phyloP scores from a whole-genome alignment of 2,888 invertebrate species.

The Tetragonisca angustula region DNA sequence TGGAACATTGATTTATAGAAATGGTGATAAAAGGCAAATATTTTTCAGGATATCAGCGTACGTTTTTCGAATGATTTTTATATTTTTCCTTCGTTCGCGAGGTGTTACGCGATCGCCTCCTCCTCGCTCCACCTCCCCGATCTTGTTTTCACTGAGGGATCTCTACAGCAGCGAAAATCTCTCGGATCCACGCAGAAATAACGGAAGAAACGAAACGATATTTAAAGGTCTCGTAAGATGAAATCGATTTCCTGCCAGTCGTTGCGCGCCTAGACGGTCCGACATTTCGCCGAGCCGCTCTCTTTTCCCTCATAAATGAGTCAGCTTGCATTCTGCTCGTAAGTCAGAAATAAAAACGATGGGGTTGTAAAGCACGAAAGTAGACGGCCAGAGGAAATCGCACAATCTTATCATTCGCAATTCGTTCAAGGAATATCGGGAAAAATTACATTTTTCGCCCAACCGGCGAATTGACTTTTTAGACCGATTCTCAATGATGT shows the following conservation, averaged over 20 bases:
- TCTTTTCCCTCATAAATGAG: constrained; percentile 64
- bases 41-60: background rate
- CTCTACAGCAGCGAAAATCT: background rate
- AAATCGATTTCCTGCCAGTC: constrained; percentile 66
- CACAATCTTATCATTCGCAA: constrained; percentile 35
- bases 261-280: constrained; percentile 34
- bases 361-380: constrained; percentile 50
- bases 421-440: background rate
- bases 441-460: background rate
- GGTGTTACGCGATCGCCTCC: background rate
- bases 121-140: background rate
- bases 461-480: background rate
- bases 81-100: background rate
- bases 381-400: constrained; percentile 13
- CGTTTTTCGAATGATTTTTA: background rate
- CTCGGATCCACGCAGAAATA: constrained; percentile 21
- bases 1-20: background rate
- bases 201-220: constrained; percentile 54
- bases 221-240: constrained; percentile 59
- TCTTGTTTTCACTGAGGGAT: constrained; percentile 7
- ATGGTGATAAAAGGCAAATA: background rate
- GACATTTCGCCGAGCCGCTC: constrained; percentile 51
- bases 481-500: background rate
- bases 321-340: constrained; percentile 52
- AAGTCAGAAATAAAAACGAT: constrained; percentile 66